A percentile compares a stretch with the other conserved stretches of the same genome.
Conservation (phyloP, 1,140 invertebrate genomes). For the Sarcophaga bullata region DNA sequence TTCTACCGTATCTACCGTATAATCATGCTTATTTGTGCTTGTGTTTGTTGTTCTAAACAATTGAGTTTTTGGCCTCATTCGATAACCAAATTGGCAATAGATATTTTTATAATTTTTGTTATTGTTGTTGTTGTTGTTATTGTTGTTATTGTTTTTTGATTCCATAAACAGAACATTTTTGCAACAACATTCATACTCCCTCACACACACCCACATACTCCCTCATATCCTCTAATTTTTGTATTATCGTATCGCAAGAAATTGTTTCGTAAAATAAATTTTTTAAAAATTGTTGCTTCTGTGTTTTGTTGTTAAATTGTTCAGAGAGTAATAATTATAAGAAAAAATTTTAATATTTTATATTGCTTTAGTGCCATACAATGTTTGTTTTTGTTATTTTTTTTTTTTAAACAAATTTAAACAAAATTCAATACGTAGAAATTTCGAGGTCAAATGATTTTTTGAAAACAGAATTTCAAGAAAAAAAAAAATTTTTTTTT, state of each 20-base stretch:
- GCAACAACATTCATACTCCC: background rate
- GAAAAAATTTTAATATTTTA: too few species aligned
- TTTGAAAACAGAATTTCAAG: background rate
- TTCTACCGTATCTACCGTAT: background rate
- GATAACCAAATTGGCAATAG: background rate
- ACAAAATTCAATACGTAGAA: background rate
- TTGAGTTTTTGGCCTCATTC: slow-evolving; percentile 16
- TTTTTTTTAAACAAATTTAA: background rate
- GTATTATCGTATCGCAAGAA: too few species aligned
- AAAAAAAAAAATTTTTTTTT: background rate
- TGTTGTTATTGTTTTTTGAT: background rate
- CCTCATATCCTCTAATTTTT: too few species aligned
- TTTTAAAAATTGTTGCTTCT: too few species aligned
- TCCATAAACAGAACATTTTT: slow-evolving; percentile 29
- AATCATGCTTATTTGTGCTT: background rate
- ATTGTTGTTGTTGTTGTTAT: too few species aligned
- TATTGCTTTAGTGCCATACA: too few species aligned
- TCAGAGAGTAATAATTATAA: too few species aligned
- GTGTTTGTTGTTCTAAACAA: background rate
- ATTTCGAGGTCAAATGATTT: background rate
- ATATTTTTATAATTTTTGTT: background rate
- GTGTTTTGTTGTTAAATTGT: too few species aligned
- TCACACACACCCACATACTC: too few species aligned
- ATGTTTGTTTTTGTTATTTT: background rate
- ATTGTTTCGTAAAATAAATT: too few species aligned